These are phyloP conservation scores for Chouioia cunea DNA, from an alignment of 2,888 invertebrate genomes.

Conservation along the genomic window DNA sequence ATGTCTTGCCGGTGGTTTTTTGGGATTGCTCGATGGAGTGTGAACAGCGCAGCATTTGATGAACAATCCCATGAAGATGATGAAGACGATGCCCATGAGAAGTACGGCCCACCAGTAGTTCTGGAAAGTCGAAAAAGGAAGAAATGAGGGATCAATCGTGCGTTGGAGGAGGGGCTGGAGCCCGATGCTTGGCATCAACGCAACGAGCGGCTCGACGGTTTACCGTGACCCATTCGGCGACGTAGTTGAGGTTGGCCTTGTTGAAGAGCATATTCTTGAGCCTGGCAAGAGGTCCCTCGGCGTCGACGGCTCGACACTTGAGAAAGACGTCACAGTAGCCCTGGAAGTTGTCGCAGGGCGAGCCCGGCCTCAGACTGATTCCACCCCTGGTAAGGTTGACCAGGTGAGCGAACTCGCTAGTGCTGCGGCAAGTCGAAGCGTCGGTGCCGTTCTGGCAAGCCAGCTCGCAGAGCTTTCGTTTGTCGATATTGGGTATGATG, in stretches of 20 bases:
- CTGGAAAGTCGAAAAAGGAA: constrained; percentile 61
- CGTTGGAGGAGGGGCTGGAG: too few relatives aligned
- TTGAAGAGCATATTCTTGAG: constrained; percentile 96
- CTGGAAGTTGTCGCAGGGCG: constrained; percentile 98
- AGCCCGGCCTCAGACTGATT: constrained; percentile 91
- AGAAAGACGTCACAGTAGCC: constrained; percentile 99
- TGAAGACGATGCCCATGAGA: constrained; percentile 89
- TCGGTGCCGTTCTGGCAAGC: constrained; percentile 93
- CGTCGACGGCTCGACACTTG: constrained; percentile 98
- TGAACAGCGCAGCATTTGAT: constrained; percentile 99
- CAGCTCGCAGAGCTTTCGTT: constrained; percentile 92
- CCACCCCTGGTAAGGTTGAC: constrained; percentile 84
- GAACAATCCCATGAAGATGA: constrained; percentile 97
- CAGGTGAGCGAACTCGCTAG: constrained; percentile 84
- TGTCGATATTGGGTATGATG: constrained; percentile 81
- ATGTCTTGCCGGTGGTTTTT: constrained; percentile 93
- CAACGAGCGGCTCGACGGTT: background rate
- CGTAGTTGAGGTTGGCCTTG: constrained; percentile 86
- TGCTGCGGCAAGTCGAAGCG: constrained; percentile 82
- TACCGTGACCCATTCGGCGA: constrained; percentile 93
- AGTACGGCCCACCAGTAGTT: constrained; percentile 97
- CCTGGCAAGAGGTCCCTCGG: constrained; percentile 96
- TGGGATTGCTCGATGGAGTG: constrained; percentile 98
- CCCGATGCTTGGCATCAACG: too few relatives aligned
- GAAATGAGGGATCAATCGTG: too few relatives aligned